phyloP scores from a whole-genome alignment of 2,113 vertebrate genomes.

The Marcusenius ussheri region DNA sequence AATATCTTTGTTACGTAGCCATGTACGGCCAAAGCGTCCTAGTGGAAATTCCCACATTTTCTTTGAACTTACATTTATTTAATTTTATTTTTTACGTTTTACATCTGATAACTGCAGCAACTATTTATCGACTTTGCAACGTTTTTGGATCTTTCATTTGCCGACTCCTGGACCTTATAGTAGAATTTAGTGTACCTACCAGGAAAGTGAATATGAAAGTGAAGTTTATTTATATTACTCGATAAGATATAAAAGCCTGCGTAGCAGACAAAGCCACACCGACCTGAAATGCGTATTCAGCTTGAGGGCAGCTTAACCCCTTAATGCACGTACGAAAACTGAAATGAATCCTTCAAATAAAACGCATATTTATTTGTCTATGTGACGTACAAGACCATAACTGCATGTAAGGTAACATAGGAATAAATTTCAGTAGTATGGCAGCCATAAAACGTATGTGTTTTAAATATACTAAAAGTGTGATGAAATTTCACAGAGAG shows the following conservation, averaged over 20 bases:
- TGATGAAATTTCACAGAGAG: background rate
- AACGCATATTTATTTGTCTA: background rate
- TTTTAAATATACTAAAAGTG: background rate
- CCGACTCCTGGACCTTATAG: background rate
- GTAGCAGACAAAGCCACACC: background rate
- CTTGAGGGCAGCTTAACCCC: background rate
- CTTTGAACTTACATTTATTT: background rate
- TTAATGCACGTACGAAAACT: background rate
- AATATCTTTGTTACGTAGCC: background rate
- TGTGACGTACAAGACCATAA: background rate
- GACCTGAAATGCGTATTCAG: background rate
- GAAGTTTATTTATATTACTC: background rate
- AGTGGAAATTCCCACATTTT: background rate
- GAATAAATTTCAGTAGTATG: background rate
- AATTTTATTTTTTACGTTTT: background rate
- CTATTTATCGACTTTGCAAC: background rate
- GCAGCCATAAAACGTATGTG: background rate
- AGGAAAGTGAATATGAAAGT: background rate
- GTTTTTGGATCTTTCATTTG: background rate
- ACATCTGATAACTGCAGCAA: background rate
- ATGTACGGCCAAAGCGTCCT: background rate
- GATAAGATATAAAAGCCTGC: background rate
- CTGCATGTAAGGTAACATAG: background rate
- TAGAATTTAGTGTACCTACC: background rate
- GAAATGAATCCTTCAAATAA: background rate